Evolutionary conservation across 2,888 invertebrate species (phyloP).

Genomic region (Danaus chrysippus): DNA sequence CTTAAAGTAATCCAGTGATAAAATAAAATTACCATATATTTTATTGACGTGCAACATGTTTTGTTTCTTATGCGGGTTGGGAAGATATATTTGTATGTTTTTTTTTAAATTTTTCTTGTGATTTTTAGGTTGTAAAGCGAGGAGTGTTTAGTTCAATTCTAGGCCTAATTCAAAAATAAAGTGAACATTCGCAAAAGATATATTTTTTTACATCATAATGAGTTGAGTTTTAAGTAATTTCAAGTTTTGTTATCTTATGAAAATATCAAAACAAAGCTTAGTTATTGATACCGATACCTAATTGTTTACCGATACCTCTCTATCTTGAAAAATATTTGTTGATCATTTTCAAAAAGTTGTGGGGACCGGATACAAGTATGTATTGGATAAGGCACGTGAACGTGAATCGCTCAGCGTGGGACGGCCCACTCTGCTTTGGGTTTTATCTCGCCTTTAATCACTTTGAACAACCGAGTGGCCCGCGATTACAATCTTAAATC

Average conservation of each 20-base stretch:
- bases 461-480: slow-evolving; percentile 75
- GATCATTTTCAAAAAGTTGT: slow-evolving; percentile 3
- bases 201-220: not conserved
- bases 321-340: no score
- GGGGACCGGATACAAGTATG: slow-evolving; percentile 26
- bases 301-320: no score
- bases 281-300: no score
- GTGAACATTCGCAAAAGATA: no score
- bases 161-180: no score
- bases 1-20: slow-evolving; percentile 18
- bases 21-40: slow-evolving; percentile 15
- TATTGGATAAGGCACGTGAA: slow-evolving; percentile 20
- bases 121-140: not conserved
- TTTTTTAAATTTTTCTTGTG: not conserved
- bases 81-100: not conserved
- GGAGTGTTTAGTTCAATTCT: no score
- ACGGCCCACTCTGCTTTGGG: slow-evolving; percentile 59
- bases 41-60: slow-evolving; percentile 6
- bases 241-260: not conserved
- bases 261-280: not conserved
- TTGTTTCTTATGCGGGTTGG: not conserved
- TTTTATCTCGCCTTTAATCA: slow-evolving; percentile 72
- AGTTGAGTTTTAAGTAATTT: not conserved
- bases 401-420: slow-evolving; percentile 51
- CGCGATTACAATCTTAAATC: slow-evolving; percentile 74